Percentiles rank a stretch among this genome's conserved stretches.
Evolutionary conservation across 1,140 invertebrate species (phyloP).

Genomic region (Pantala flavescens): DNA sequence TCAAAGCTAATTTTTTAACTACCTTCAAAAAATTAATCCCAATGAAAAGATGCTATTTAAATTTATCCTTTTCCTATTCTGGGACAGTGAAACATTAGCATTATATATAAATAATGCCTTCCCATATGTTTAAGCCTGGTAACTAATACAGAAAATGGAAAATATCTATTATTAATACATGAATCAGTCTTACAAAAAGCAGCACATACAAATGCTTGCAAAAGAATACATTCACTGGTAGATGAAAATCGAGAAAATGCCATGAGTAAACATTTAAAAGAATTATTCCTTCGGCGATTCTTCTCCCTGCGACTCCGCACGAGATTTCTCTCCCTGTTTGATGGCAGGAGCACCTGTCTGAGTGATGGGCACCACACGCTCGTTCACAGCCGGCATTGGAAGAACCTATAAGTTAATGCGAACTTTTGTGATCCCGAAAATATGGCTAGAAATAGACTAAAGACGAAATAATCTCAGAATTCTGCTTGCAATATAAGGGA

Average conservation of each 20-base stretch:
- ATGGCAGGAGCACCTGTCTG: constrained; percentile 40
- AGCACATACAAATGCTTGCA: neutral
- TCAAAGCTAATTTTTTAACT: neutral
- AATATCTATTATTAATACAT: neutral
- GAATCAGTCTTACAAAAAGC: neutral
- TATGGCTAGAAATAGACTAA: no score
- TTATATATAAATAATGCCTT: neutral
- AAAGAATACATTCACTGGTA: neutral
- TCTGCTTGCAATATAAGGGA: no score
- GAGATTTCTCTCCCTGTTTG: constrained; percentile 21
- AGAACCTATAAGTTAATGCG: neutral
- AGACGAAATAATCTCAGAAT: no score
- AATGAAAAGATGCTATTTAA: neutral
- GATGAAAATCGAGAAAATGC: neutral
- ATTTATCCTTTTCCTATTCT: neutral
- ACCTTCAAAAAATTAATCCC: neutral
- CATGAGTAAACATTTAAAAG: neutral
- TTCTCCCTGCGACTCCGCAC: neutral
- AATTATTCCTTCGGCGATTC: neutral
- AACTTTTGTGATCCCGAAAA: no score
- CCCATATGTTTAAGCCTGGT: neutral
- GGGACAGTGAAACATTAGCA: neutral
- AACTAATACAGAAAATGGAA: neutral
- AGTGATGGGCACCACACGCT: constrained; percentile 37
- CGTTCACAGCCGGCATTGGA: constrained; percentile 22